Percentiles rank a stretch among this genome's conserved stretches.
These are phyloP conservation scores for Grapholita molesta DNA, from an alignment of 1,140 invertebrate species.

Conservation along the genomic window DNA sequence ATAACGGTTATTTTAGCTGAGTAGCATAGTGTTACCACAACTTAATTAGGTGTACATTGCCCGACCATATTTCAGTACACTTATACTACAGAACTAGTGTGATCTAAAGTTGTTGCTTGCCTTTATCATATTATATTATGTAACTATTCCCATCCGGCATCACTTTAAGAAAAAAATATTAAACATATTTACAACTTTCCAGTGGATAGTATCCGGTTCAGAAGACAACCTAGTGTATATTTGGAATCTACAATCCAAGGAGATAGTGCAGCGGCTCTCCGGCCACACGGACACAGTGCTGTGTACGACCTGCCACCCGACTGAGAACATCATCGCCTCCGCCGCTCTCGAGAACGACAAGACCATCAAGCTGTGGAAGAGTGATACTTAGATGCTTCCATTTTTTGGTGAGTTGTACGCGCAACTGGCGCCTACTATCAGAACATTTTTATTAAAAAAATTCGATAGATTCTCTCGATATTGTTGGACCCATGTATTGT, in stretches of 20 bases:
- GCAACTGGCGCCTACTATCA: no score
- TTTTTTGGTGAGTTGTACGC: constrained; percentile 35
- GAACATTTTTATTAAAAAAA: no score
- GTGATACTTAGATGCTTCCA: constrained; percentile 88
- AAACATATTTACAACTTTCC: constrained; percentile 21
- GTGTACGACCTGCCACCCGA: constrained; percentile 98
- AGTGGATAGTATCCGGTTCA: constrained; percentile 99
- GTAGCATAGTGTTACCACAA: no score
- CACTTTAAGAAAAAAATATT: background rate
- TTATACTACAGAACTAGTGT: no score
- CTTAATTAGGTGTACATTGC: no score
- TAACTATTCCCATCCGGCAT: background rate
- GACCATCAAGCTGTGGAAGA: constrained; percentile 99
- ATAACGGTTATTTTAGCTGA: no score
- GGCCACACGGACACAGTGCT: constrained; percentile 99
- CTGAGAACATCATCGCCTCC: constrained; percentile 99
- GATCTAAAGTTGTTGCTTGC: no score
- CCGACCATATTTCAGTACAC: no score
- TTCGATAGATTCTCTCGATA: no score
- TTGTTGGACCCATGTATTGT: no score
- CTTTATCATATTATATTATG: no score
- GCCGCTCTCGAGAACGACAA: constrained; percentile 99
- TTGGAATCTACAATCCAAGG: constrained; percentile 99
- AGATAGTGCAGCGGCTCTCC: constrained; percentile 98
- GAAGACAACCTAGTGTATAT: constrained; percentile 99